Percentiles rank a stretch among this genome's conserved stretches.
These are phyloP conservation scores for Lochmaea crataegi DNA, from an alignment of 2,888 invertebrate species.

Conservation along the genomic window DNA sequence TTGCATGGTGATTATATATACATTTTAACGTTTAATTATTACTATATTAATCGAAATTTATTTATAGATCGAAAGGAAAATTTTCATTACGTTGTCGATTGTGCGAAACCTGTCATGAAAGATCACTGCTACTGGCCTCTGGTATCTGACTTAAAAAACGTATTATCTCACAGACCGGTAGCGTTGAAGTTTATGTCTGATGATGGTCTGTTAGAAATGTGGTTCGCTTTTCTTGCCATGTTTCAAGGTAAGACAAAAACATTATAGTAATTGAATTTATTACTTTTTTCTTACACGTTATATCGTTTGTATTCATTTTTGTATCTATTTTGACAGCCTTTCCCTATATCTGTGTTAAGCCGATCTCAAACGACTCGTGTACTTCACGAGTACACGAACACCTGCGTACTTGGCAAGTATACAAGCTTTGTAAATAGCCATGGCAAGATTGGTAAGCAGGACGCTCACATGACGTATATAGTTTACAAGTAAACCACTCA, in stretches of 20 bases:
- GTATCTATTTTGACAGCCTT: too few species aligned
- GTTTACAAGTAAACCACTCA: too few species aligned
- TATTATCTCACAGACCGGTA: conserved; percentile 91
- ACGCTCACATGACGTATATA: too few species aligned
- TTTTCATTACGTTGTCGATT: conserved; percentile 92
- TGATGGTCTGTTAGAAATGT: conserved; percentile 90
- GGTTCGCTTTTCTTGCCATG: conserved; percentile 94
- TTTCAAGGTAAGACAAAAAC: conserved; percentile 79
- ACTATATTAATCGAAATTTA: conserved; percentile 3
- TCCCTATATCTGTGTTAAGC: too few species aligned
- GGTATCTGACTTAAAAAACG: conserved; percentile 96
- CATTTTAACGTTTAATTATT: background rate
- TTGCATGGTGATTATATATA: conserved; percentile 76
- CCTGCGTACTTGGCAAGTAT: too few species aligned
- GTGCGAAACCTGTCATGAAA: conserved; percentile 92
- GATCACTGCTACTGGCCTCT: conserved; percentile 99
- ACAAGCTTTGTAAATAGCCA: too few species aligned
- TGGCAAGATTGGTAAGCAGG: too few species aligned
- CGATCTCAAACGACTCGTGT: too few species aligned
- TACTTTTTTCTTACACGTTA: too few species aligned
- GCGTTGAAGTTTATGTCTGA: conserved; percentile 91
- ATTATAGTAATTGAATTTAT: too few species aligned
- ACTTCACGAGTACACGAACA: too few species aligned
- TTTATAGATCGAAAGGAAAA: conserved; percentile 77
- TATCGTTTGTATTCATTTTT: too few species aligned